These are phyloP conservation scores for Polydesmus complanatus DNA, from an alignment of 2,888 invertebrate species.

Conservation along the genomic window DNA sequence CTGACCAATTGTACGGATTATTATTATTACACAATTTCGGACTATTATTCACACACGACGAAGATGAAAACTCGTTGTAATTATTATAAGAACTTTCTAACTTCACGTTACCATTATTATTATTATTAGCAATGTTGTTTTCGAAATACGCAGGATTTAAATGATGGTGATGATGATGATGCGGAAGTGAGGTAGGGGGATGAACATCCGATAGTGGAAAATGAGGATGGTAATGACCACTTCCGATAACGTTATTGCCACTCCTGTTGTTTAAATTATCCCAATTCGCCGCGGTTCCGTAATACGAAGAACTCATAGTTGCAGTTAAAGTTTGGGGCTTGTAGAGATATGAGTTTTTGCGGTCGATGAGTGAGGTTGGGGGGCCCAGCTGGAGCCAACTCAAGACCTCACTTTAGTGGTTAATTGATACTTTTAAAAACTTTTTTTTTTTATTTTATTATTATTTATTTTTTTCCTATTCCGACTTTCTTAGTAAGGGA, in stretches of 20 bases:
- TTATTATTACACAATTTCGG: too few relatives aligned
- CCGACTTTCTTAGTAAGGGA: too few relatives aligned
- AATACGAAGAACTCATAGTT: neutral
- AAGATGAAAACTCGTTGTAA: too few relatives aligned
- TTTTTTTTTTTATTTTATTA: too few relatives aligned
- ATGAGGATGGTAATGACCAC: neutral
- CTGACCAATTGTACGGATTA: too few relatives aligned
- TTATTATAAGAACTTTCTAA: neutral
- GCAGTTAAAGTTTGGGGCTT: neutral
- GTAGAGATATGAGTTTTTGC: neutral
- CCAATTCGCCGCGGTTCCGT: neutral
- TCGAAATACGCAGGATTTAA: neutral
- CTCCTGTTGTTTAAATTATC: neutral
- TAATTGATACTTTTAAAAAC: too few relatives aligned
- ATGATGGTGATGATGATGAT: neutral
- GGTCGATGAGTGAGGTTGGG: neutral
- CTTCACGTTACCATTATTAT: neutral
- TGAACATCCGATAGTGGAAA: neutral
- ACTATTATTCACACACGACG: too few relatives aligned
- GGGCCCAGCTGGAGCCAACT: neutral
- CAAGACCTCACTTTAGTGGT: too few relatives aligned
- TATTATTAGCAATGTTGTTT: too few relatives aligned
- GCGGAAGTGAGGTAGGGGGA: neutral
- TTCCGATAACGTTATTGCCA: neutral
- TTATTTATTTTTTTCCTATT: too few relatives aligned